Evolutionary conservation across 2,888 invertebrate species (phyloP).

Genomic region (Lasioglossum oenotherae): DNA sequence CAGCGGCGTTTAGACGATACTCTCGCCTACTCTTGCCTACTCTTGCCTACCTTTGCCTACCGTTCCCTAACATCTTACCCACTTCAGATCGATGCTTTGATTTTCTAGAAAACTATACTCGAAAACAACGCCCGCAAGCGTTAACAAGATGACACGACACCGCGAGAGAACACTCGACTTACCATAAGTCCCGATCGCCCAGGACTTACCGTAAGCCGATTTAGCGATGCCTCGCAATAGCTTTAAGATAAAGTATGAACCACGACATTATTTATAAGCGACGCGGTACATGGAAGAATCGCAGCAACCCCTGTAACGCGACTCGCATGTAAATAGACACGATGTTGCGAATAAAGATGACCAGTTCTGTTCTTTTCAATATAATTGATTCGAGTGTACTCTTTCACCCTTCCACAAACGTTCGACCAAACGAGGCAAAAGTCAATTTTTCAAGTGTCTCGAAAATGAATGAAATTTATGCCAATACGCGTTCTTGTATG

Average conservation of each 20-base stretch:
- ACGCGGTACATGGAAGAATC: background rate
- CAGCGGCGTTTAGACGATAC: constrained; percentile 25
- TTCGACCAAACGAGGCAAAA: background rate
- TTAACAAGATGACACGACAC: background rate
- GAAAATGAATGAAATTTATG: too few relatives aligned
- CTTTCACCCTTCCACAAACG: background rate
- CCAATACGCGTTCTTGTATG: too few relatives aligned
- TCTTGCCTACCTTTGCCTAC: background rate
- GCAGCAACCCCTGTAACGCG: background rate
- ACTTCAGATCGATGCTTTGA: background rate
- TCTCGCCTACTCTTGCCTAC: background rate
- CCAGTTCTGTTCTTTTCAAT: background rate
- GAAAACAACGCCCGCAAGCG: background rate
- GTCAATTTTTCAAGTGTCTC: too few relatives aligned
- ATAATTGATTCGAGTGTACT: background rate
- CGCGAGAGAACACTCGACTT: background rate
- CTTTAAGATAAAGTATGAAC: background rate
- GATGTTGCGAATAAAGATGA: background rate
- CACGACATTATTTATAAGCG: background rate
- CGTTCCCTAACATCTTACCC: background rate
- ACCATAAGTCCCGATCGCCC: background rate
- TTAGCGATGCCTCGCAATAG: background rate
- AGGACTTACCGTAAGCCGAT: constrained; percentile 4
- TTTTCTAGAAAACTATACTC: background rate
- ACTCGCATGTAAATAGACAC: background rate